phyloP scores from a whole-genome alignment of 2,888 invertebrate genomes.

The Ferdinandea cuprea region DNA sequence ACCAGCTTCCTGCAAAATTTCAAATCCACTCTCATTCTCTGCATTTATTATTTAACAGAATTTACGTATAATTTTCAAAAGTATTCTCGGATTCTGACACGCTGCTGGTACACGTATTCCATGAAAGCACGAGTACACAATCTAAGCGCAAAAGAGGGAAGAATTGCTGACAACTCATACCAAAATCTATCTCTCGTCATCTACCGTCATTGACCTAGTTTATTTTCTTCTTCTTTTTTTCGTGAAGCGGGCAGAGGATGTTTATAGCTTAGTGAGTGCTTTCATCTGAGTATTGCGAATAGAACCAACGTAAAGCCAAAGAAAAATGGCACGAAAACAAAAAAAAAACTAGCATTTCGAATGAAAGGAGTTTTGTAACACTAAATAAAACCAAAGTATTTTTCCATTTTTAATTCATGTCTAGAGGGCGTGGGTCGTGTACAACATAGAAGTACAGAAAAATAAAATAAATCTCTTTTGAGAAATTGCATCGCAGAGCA shows the following conservation, averaged over 20 bases:
- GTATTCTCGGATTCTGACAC: not conserved
- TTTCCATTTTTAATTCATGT: slow-evolving; percentile 14
- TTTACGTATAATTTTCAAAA: slow-evolving; percentile 26
- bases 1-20: slow-evolving; percentile 22
- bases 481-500: slow-evolving; percentile 10
- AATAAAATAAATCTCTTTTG: not conserved
- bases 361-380: slow-evolving; percentile 44
- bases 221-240: not conserved
- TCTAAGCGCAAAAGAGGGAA: slow-evolving; percentile 12
- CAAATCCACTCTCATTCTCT: slow-evolving; percentile 27
- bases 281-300: slow-evolving; percentile 26
- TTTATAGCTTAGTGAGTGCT: slow-evolving; percentile 21
- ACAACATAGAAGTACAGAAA: not conserved
- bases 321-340: not conserved
- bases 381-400: slow-evolving; percentile 47
- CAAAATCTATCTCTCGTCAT: slow-evolving; percentile 27
- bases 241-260: not conserved
- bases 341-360: slow-evolving; percentile 33
- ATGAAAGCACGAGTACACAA: not conserved
- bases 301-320: not conserved
- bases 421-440: not conserved
- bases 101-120: too few relatives aligned
- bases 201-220: slow-evolving; percentile 40
- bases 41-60: slow-evolving; percentile 41
- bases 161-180: slow-evolving; percentile 16